Conservation (phyloP, 2,888 invertebrate species). For the Drosophila sordidula region DNA sequence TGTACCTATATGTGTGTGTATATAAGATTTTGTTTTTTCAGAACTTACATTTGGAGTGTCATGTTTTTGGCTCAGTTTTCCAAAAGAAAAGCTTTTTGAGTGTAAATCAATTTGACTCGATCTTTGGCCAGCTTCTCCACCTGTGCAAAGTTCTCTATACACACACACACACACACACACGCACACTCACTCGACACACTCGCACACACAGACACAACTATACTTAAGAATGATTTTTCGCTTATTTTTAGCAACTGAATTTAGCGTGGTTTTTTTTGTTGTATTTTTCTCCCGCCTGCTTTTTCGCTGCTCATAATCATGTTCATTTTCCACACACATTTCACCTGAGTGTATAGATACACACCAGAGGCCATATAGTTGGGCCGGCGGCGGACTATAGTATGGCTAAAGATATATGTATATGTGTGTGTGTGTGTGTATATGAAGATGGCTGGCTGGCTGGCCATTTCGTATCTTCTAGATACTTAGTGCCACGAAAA, state of each 20-base stretch:
- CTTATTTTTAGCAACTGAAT: constrained; percentile 80
- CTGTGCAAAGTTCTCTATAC: constrained; percentile 54
- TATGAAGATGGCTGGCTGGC: constrained; percentile 34
- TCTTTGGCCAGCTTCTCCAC: constrained; percentile 46
- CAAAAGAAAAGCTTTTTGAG: constrained; percentile 66
- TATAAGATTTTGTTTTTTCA: constrained; percentile 11
- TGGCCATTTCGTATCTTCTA: constrained; percentile 66
- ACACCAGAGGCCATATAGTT: constrained; percentile 48
- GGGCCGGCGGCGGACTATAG: constrained; percentile 29
- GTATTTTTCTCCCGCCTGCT: constrained; percentile 49
- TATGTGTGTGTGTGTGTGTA: constrained; percentile 26
- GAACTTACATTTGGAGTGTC: constrained; percentile 31
- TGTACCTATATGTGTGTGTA: background rate
- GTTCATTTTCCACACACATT: constrained; percentile 81
- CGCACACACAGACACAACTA: constrained; percentile 25
- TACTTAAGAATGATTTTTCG: constrained; percentile 72
- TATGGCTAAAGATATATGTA: constrained; percentile 9
- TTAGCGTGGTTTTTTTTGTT: constrained; percentile 42
- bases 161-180: constrained; percentile 25
- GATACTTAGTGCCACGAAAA: constrained; percentile 55
- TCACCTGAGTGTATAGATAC: constrained; percentile 80
- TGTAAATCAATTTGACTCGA: constrained; percentile 41
- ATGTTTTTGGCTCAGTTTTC: constrained; percentile 56
- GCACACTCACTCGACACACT: constrained; percentile 13
- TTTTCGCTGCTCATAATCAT: constrained; percentile 66